Conservation (phyloP, 2,888 invertebrate genomes). For the Tenthredo livida region DNA sequence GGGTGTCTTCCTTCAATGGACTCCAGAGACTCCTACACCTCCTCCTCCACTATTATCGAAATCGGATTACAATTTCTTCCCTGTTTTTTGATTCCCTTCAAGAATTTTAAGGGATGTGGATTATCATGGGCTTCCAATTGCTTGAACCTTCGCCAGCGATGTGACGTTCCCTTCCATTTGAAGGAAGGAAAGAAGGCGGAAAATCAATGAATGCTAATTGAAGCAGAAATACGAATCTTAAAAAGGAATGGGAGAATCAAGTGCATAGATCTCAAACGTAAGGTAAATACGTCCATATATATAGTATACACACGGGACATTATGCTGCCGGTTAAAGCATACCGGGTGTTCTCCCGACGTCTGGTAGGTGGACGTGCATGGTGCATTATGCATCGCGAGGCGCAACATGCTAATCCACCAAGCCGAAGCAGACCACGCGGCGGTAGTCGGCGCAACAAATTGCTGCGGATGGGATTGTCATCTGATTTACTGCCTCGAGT, state of each 20-base stretch:
- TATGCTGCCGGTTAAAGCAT: constrained; percentile 11
- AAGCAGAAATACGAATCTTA: not conserved
- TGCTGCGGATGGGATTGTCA: constrained; percentile 51
- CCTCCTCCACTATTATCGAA: not conserved
- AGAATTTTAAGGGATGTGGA: not conserved
- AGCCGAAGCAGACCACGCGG: constrained; percentile 30
- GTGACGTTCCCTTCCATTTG: not conserved
- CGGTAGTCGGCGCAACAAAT: constrained; percentile 41
- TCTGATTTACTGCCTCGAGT: constrained; percentile 50
- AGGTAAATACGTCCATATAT: not conserved
- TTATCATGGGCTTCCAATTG: not conserved
- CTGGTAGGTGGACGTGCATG: not conserved
- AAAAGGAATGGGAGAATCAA: not conserved
- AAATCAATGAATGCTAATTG: not conserved
- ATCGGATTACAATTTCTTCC: not conserved
- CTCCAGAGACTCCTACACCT: not conserved
- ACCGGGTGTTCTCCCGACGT: constrained; percentile 10
- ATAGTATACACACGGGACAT: not conserved
- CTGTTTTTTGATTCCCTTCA: not conserved
- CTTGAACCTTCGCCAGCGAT: not conserved
- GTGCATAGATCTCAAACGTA: constrained; percentile 9
- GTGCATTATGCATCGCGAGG: constrained; percentile 48
- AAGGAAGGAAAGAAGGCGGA: not conserved
- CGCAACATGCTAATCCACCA: constrained; percentile 49
- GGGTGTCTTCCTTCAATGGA: not conserved